Conservation (phyloP, 2,797 vertebrate genomes). For the Acanthornis magna region DNA sequence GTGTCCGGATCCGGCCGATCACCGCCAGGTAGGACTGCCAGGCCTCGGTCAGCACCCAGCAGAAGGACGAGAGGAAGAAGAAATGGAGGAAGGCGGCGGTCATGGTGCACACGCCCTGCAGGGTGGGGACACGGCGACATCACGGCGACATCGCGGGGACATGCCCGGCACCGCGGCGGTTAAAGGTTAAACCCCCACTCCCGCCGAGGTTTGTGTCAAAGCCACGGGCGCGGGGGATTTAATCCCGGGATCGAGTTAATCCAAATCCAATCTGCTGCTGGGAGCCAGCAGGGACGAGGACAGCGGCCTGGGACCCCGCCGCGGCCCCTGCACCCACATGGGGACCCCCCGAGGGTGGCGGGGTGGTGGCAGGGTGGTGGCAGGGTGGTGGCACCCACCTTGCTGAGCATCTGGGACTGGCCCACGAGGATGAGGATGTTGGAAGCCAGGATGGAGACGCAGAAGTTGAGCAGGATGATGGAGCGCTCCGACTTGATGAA, state of each 20-base stretch:
- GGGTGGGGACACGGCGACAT: neutral
- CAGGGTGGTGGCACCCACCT: slow-evolving; percentile 78
- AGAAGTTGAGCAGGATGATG: slow-evolving; percentile 98
- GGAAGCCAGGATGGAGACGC: slow-evolving; percentile 96
- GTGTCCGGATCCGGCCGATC: slow-evolving; percentile 94
- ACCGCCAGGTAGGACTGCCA: slow-evolving; percentile 99
- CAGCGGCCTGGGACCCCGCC: rapidly evolving
- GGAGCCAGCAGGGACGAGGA: neutral
- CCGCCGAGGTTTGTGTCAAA: neutral
- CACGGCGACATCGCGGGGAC: neutral
- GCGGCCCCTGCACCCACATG: rapidly evolving
- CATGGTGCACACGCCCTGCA: slow-evolving; percentile 92
- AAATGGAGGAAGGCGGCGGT: slow-evolving; percentile 97
- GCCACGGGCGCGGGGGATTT: neutral
- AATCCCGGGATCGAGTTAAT: slow-evolving; percentile 47
- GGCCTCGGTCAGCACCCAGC: slow-evolving; percentile 98
- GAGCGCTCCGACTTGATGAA: slow-evolving; percentile 97
- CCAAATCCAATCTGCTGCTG: slow-evolving; percentile 30
- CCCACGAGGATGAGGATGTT: slow-evolving; percentile 97
- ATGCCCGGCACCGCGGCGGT: rapidly evolving
- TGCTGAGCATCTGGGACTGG: slow-evolving; percentile 97
- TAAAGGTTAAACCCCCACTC: neutral
- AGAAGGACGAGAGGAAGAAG: slow-evolving; percentile 99
- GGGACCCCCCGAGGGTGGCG: neutral
- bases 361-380: neutral